These are phyloP conservation scores for Murina feae DNA, from an alignment of 2,113 vertebrate species.

Conservation along the genomic window DNA sequence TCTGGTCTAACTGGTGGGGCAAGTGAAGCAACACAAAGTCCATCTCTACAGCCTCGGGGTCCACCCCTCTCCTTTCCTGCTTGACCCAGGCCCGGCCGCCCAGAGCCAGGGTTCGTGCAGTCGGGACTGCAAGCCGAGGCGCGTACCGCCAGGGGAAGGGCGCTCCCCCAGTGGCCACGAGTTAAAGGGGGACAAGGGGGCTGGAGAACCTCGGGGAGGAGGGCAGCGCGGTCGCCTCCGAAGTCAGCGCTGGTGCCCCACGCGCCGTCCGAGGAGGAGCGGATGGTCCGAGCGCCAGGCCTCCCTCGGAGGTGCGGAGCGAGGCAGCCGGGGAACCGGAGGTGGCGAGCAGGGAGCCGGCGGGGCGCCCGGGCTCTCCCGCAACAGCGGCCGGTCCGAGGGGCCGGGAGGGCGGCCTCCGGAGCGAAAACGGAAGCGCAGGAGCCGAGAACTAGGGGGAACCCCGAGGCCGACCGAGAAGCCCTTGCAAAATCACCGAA, in stretches of 20 bases:
- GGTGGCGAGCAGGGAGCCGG: neutral
- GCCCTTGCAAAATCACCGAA: neutral
- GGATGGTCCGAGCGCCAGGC: neutral
- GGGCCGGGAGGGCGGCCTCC: neutral
- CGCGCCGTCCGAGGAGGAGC: neutral
- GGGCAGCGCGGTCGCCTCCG: neutral
- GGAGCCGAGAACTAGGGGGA: neutral
- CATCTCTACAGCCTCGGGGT: neutral
- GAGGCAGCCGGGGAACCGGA: neutral
- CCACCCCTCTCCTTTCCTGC: conserved; percentile 26
- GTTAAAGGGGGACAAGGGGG: too few relatives aligned
- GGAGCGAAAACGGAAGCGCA: neutral
- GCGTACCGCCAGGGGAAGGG: neutral
- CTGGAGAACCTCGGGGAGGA: rapidly evolving
- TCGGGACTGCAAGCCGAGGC: neutral
- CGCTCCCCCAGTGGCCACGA: neutral
- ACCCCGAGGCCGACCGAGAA: neutral
- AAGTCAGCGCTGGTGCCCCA: neutral
- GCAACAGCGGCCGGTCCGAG: neutral
- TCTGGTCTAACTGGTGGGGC: neutral
- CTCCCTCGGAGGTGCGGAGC: neutral
- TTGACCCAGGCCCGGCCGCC: conserved; percentile 6
- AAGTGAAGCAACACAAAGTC: conserved; percentile 36
- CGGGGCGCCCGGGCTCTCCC: rapidly evolving
- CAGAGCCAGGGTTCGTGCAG: neutral